Base-by-base conservation (phyloP, 2,888 invertebrate genomes). In the Troides oblongomaculatus region DNA sequence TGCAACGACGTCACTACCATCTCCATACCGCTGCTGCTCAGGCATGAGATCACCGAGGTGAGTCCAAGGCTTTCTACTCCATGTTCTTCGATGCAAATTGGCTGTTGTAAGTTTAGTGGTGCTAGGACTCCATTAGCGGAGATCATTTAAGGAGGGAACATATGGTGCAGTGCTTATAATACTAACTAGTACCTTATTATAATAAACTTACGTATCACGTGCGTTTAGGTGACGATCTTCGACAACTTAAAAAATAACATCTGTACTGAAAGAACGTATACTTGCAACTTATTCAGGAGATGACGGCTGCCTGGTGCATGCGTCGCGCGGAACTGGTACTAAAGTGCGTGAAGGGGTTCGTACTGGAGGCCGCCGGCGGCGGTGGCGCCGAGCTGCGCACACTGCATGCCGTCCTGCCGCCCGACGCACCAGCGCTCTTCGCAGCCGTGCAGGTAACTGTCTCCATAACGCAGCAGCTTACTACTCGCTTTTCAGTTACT, bases 331-430 rank as follows among this genome's bases (percentile, higher is more conserved):
- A 99, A 91, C 93, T 99, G 74, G 97, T 99, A 71, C 98, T 99
- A 82, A 99, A 99, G 91, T 99, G 99, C 90, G 97, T 99, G 66
- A 99, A 99, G 93, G 99, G 99, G 4, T 99, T 99, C 89, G 97
- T 99, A 97, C 98, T 99, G 88, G 99, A 99, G 93, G 97, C 98
- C 94, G 96, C 97, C 12, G 97, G 98, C 0, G 97, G 98, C 95
- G 97, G 97, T 72, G 97, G 97, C 50, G 96, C 97, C 0, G 97
- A 97, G 88, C 93, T 97, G 74, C 97, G 97, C 90, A 99, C 96
- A 84, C 93, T 98, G 66, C 83, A 84, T 53, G 80, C 82, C 69
- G 78, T 76, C 66, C 75, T 83, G 73, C 88, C 88, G 59, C 76
- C 76, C 18, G 62, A 21, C 50, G 77, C 79, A 72, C 75, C 73